phyloP scores from a whole-genome alignment of 1,140 invertebrate species.

The Spodoptera frugiperda region DNA sequence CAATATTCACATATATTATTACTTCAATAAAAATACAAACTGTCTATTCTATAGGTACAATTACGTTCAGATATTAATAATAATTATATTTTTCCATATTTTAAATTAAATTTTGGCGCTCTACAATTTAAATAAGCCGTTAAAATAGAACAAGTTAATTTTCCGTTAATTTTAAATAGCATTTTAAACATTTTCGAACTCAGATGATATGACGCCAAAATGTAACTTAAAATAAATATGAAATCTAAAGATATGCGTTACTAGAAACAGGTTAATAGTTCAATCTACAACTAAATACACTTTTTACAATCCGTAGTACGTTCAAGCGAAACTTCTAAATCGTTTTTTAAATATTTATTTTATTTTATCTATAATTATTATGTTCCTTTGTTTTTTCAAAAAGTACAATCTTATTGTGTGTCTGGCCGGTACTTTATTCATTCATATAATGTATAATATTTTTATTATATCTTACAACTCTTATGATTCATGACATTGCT shows the following conservation, averaged over 20 bases:
- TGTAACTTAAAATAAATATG: slow-evolving; percentile 60
- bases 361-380: slow-evolving; percentile 68
- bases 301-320: slow-evolving; percentile 82
- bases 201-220: slow-evolving; percentile 50
- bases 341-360: slow-evolving; percentile 70
- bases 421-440: no score
- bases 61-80: slow-evolving; percentile 66
- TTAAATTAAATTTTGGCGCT: slow-evolving; percentile 58
- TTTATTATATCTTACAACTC: no score
- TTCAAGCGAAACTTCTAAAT: slow-evolving; percentile 80
- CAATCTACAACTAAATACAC: slow-evolving; percentile 84
- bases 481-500: no score
- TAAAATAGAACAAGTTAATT: slow-evolving; percentile 29
- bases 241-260: slow-evolving; percentile 85
- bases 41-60: slow-evolving; percentile 62
- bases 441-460: no score
- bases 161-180: slow-evolving; percentile 21
- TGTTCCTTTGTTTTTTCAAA: slow-evolving; percentile 63
- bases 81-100: slow-evolving; percentile 57
- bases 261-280: slow-evolving; percentile 83
- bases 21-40: slow-evolving; percentile 64
- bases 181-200: slow-evolving; percentile 1
- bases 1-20: slow-evolving; percentile 63
- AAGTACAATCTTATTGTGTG: slow-evolving; percentile 45
- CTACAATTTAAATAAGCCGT: slow-evolving; percentile 1